These are phyloP conservation scores for Drosophila birchii DNA, from an alignment of 2,888 invertebrate species.

Conservation along the genomic window DNA sequence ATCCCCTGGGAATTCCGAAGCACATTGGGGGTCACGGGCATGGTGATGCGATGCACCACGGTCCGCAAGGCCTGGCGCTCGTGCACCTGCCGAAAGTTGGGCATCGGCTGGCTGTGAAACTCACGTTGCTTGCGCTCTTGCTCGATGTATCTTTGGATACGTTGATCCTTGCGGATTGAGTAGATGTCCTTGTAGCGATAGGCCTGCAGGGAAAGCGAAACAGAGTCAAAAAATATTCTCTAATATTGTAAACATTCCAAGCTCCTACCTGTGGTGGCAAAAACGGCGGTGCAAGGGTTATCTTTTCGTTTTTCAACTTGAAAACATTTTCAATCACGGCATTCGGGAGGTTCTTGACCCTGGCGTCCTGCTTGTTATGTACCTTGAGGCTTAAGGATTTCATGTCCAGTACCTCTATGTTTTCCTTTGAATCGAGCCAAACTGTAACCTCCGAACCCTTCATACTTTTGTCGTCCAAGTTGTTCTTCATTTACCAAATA, in stretches of 20 bases:
- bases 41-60: conserved; percentile 54
- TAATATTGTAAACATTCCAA: neutral
- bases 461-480: conserved; percentile 6
- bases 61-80: conserved; percentile 31
- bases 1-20: conserved; percentile 47
- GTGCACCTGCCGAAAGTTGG: conserved; percentile 60
- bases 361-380: neutral
- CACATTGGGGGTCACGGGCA: conserved; percentile 67
- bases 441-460: neutral
- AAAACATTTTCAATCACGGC: neutral
- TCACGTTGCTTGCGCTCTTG: conserved; percentile 57
- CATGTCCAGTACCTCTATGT: neutral
- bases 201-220: conserved; percentile 20
- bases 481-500: conserved; percentile 20
- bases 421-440: neutral
- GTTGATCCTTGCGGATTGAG: conserved; percentile 48
- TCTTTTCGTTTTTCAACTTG: neutral
- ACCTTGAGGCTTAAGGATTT: neutral
- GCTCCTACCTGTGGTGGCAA: neutral
- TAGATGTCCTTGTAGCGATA: conserved; percentile 70
- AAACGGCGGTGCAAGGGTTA: neutral
- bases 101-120: conserved; percentile 74
- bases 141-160: conserved; percentile 24
- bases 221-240: neutral
- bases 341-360: neutral